Percentiles rank a stretch among this genome's conserved stretches.
These are phyloP conservation scores for Drosophila athabasca DNA, from an alignment of 1,140 invertebrate species.

Conservation along the genomic window DNA sequence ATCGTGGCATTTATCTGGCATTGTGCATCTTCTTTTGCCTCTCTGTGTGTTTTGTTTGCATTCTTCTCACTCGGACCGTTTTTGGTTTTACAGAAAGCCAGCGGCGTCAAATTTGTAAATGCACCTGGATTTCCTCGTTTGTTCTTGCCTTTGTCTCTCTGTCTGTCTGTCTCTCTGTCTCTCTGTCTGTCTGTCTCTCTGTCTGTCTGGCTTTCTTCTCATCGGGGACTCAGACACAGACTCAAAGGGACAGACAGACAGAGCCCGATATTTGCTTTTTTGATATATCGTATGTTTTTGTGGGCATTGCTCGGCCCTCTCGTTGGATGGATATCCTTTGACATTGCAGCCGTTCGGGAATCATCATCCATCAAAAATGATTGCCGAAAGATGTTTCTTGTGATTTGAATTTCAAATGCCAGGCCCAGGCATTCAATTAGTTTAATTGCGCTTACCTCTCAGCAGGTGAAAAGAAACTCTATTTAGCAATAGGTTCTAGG, in stretches of 20 bases:
- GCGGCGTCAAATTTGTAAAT: slow-evolving; percentile 81
- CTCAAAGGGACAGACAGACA: slow-evolving; percentile 1
- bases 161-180: slow-evolving; percentile 49
- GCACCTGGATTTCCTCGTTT: slow-evolving; percentile 75
- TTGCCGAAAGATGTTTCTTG: slow-evolving; percentile 77
- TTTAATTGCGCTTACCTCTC: slow-evolving; percentile 67
- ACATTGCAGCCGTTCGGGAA: slow-evolving; percentile 72
- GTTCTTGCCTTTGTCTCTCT: slow-evolving; percentile 58
- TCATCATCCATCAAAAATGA: slow-evolving; percentile 82
- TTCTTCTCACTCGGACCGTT: slow-evolving; percentile 60
- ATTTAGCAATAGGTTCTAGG: slow-evolving; percentile 12
- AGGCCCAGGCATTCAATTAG: slow-evolving; percentile 71
- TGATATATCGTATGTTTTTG: slow-evolving; percentile 44
- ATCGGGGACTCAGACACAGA: background rate
- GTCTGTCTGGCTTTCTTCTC: slow-evolving; percentile 50
- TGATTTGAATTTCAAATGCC: slow-evolving; percentile 77
- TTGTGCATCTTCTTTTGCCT: slow-evolving; percentile 72
- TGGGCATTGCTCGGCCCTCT: slow-evolving; percentile 60
- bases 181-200: slow-evolving; percentile 65
- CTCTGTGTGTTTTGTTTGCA: slow-evolving; percentile 41
- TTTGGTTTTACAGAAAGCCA: slow-evolving; percentile 69
- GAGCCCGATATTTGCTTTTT: slow-evolving; percentile 67
- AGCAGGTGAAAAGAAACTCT: slow-evolving; percentile 65
- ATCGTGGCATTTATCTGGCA: slow-evolving; percentile 73
- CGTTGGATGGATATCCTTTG: slow-evolving; percentile 69